A percentile compares a stretch with the other conserved stretches of the same genome.
Evolutionary conservation across 2,888 invertebrate species (phyloP).

Genomic region (Meandrusa payeni): DNA sequence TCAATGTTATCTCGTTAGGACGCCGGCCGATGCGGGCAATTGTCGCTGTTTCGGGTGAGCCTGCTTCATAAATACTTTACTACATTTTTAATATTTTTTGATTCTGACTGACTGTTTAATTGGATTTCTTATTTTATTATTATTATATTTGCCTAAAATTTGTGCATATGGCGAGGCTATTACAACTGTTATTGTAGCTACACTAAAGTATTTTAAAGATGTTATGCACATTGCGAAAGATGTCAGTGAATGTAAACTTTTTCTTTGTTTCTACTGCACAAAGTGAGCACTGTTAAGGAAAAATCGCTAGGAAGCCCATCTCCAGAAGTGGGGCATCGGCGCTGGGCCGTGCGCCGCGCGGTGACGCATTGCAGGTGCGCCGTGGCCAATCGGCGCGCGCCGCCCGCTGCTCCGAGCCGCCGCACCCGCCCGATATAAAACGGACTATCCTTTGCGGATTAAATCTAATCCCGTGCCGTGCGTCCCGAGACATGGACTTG

Average conservation of each 20-base stretch:
- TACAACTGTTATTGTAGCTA: too few species aligned
- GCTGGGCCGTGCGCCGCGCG: constrained; percentile 49
- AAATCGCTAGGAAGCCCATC: constrained; percentile 19
- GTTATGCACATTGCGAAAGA: too few species aligned
- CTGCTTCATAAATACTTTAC: too few species aligned
- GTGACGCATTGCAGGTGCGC: constrained; percentile 94
- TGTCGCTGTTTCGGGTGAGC: constrained; percentile 14
- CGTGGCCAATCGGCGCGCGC: constrained; percentile 88
- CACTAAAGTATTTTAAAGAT: too few species aligned
- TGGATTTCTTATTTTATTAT: too few species aligned
- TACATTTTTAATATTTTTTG: too few species aligned
- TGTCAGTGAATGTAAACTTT: neutral
- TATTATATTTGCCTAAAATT: too few species aligned
- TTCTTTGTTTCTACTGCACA: constrained; percentile 14
- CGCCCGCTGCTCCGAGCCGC: constrained; percentile 87
- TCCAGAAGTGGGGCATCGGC: constrained; percentile 54
- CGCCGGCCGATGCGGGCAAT: constrained; percentile 43
- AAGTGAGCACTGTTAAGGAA: constrained; percentile 37
- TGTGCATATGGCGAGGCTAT: too few species aligned
- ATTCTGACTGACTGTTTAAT: too few species aligned
- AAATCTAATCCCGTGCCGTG: constrained; percentile 81
- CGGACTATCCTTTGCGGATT: constrained; percentile 82
- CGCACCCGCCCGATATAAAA: constrained; percentile 86
- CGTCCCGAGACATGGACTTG: constrained; percentile 78
- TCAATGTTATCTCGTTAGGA: constrained; percentile 39